Evolutionary conservation across 1,140 invertebrate genomes (phyloP).

Genomic region (Ips nitidus): DNA sequence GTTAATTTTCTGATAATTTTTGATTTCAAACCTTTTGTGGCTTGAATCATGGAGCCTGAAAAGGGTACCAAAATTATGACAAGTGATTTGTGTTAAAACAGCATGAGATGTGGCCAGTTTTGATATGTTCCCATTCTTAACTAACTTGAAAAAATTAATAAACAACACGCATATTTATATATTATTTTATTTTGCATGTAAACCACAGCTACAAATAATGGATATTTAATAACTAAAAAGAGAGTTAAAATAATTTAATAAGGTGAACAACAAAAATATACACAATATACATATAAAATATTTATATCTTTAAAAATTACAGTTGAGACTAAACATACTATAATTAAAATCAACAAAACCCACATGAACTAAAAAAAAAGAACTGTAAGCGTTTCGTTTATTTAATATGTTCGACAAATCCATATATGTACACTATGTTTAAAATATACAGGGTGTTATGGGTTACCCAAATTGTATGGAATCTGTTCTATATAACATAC

Average conservation of each 20-base stretch:
- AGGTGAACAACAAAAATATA: conserved; percentile 47
- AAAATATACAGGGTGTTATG: conserved; percentile 45
- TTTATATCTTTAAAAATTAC: conserved; percentile 42
- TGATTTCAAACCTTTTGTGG: too few relatives aligned
- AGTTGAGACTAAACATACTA: conserved; percentile 41
- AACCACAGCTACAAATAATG: conserved; percentile 48
- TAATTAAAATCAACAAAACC: conserved; percentile 43
- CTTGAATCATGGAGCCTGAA: too few relatives aligned
- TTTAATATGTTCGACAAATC: conserved; percentile 9
- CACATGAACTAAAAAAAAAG: conserved; percentile 34
- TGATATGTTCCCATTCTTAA: too few relatives aligned
- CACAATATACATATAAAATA: conserved; percentile 44
- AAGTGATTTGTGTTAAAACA: too few relatives aligned
- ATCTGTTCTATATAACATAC: not conserved
- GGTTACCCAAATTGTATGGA: conserved; percentile 19
- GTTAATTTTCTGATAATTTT: too few relatives aligned
- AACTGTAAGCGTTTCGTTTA: conserved; percentile 38
- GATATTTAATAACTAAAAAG: conserved; percentile 40
- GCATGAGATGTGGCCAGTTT: too few relatives aligned
- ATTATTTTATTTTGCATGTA: conserved; percentile 46
- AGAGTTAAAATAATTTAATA: conserved; percentile 46
- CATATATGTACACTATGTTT: conserved; percentile 41
- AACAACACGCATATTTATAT: conserved; percentile 34
- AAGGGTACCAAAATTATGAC: too few relatives aligned
- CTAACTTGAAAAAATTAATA: too few relatives aligned